Conservation (phyloP, 2,888 invertebrate species). For the Ornithoptera priamus region DNA sequence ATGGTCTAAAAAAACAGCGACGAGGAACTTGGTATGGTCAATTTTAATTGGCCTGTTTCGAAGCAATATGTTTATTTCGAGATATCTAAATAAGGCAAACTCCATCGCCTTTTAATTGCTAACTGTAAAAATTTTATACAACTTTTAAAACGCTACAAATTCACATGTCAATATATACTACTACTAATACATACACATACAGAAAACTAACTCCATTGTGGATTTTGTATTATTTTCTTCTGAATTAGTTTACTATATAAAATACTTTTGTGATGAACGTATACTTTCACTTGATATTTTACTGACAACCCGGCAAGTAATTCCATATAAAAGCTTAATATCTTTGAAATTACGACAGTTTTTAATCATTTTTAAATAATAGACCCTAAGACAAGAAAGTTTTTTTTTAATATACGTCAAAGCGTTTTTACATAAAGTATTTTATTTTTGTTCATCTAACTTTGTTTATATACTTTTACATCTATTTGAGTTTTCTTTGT, state of each 20-base stretch:
- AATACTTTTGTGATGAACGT: no score
- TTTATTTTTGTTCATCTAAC: no score
- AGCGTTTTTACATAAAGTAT: no score
- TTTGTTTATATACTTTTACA: no score
- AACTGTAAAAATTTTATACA: not conserved
- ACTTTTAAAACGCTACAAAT: not conserved
- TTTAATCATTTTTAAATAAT: no score
- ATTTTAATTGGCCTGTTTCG: constrained; percentile 9
- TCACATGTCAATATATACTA: not conserved
- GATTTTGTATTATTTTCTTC: not conserved
- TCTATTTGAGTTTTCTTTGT: no score
- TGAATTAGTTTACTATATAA: not conserved
- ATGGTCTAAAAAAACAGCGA: constrained; percentile 5
- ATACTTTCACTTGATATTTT: not conserved
- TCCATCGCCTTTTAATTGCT: constrained; percentile 1
- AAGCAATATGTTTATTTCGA: not conserved
- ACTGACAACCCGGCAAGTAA: not conserved
- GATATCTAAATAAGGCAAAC: constrained; percentile 1
- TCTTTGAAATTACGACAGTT: no score
- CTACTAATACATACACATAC: no score
- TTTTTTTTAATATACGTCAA: no score
- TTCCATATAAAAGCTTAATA: not conserved
- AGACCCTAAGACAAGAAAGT: no score
- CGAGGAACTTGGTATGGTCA: not conserved
- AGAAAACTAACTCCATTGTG: not conserved